Evolutionary conservation across 2,113 vertebrate species (phyloP).

Genomic region (Paedocypris sp.): DNA sequence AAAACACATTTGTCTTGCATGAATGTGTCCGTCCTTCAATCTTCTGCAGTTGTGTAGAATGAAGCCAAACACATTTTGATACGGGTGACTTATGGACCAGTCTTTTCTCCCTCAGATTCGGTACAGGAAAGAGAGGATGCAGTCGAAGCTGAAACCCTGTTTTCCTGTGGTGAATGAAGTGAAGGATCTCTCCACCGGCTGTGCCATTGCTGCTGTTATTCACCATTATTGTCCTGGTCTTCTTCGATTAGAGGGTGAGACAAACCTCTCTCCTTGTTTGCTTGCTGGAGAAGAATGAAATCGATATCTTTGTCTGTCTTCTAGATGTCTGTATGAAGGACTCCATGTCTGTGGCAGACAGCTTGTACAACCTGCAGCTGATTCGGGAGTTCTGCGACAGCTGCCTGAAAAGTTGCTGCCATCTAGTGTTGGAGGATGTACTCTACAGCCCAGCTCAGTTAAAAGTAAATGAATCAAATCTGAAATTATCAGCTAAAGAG

Average conservation of each 20-base stretch:
- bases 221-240: conserved; percentile 81
- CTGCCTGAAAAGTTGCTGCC: conserved; percentile 72
- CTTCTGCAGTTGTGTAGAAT: neutral
- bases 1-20: neutral
- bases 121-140: conserved; percentile 78
- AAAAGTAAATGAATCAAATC: conserved; percentile 52
- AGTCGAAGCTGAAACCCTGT: conserved; percentile 66
- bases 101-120: conserved; percentile 63
- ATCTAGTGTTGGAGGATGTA: conserved; percentile 73
- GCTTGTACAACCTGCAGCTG: conserved; percentile 79
- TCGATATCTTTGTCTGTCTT: conserved; percentile 16
- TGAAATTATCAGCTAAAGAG: neutral
- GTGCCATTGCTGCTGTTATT: conserved; percentile 73
- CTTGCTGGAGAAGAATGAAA: neutral
- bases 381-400: conserved; percentile 77
- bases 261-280: neutral
- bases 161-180: conserved; percentile 71
- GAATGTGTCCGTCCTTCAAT: neutral
- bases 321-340: conserved; percentile 78
- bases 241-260: conserved; percentile 73
- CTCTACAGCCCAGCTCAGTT: conserved; percentile 69
- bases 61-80: neutral
- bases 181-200: conserved; percentile 76
- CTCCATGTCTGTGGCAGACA: conserved; percentile 74
- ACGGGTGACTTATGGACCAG: too few species aligned